Base-by-base conservation (phyloP, 2,888 invertebrate species). In the Synanthedon andrenaeformis region DNA sequence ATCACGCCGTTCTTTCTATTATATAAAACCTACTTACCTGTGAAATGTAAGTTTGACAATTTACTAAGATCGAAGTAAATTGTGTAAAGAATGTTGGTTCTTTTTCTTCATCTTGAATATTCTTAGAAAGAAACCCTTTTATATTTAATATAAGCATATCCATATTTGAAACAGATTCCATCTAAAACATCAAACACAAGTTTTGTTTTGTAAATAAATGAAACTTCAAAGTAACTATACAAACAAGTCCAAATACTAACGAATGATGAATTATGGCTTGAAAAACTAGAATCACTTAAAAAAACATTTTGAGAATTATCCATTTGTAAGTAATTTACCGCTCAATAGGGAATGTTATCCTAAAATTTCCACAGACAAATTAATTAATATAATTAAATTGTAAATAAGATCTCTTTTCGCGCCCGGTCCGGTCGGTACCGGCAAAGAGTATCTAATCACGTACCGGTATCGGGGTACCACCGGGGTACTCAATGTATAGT, bases 281-380 rank as follows among this genome's bases (percentile, higher is more conserved):
- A 63, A 52, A 60, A 57, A 52, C 66, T 65, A 12, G 62, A 62
- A 41, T 60, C 67, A 55, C 72, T 70, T 1, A 72, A 71, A 53
- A 77, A 70, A 52, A 73, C 65, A 54, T 78, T 77, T 54, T 76
- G 76, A 12, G 82, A 81, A 58, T 77, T 64, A 57, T 81, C 70
- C 81, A 81, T 81, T 19, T 50, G 51, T 41, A 35, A 23, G 23
- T 35, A 10, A 35, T 35, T 35, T 35, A 35, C 10, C 35, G 35
- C 35, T 35, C 35, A 35, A 35, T 35, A 23, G 10, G 35, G 35
- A 35, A 35, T 35, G 8, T 35, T 35, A 35, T 35, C 28, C 8
- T 8, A 28, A 28, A 28, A 23, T 23, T 19, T 1, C 4, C 23
- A 23, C 4, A 23, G 5, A 17, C 17, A 17, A 17, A 17, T 17